A percentile compares a stretch with the other conserved stretches of the same genome.
These are phyloP conservation scores for Tylochromis polylepis DNA, from an alignment of 2,113 vertebrate species.

Conservation along the genomic window DNA sequence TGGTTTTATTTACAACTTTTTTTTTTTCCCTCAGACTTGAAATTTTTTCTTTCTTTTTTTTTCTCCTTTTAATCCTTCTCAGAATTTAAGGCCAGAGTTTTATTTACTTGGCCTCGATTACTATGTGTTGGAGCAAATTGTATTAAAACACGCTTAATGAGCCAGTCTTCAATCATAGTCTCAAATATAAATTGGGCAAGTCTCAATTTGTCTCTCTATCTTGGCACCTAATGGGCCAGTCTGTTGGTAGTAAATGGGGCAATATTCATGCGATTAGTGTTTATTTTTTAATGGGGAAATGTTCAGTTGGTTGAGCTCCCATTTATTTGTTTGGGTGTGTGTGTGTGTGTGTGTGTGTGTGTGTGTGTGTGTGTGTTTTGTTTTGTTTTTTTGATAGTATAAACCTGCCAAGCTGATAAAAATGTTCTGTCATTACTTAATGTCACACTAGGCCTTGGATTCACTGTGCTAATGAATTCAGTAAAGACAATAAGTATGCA, in stretches of 20 bases:
- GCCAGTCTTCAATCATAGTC: not conserved
- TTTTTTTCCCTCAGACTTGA: not conserved
- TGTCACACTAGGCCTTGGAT: not conserved
- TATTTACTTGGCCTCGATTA: not conserved
- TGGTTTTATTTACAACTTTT: rapidly evolving
- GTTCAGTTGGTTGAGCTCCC: not conserved
- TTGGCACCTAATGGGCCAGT: conserved; percentile 6
- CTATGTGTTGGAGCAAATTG: not conserved
- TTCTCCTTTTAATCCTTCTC: not conserved
- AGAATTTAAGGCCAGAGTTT: not conserved
- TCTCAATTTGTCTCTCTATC: conserved; percentile 31
- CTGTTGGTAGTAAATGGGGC: conserved; percentile 26
- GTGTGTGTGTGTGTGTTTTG: not conserved
- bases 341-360: not conserved
- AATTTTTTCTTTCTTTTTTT: not conserved
- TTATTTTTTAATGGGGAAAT: conserved; percentile 17
- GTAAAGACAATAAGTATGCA: not conserved
- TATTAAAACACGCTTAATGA: not conserved
- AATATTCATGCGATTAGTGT: conserved; percentile 9
- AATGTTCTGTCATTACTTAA: not conserved
- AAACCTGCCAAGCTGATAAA: not conserved
- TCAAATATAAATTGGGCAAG: not conserved
- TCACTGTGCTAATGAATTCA: not conserved
- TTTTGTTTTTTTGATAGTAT: not conserved
- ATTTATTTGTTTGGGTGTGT: not conserved